Percentiles rank a stretch among this genome's conserved stretches.
These are phyloP conservation scores for Vanessa cardui DNA, from an alignment of 2,888 invertebrate species.

Conservation along the genomic window DNA sequence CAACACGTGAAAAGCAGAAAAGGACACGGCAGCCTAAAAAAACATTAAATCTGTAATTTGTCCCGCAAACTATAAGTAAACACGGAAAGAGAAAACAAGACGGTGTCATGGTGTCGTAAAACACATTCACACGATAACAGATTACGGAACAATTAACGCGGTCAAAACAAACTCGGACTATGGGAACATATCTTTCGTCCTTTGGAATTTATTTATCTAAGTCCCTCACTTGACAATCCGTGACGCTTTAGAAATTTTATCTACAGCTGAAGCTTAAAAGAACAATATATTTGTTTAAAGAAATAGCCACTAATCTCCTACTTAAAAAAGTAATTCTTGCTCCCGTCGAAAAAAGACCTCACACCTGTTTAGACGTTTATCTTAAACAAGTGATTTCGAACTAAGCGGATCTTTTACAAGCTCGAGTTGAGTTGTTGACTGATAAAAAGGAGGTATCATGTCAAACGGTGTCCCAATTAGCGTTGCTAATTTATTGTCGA, in stretches of 20 bases:
- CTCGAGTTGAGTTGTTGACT: slow-evolving; percentile 48
- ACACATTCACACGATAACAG: slow-evolving; percentile 66
- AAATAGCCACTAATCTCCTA: slow-evolving; percentile 43
- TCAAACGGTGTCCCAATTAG: slow-evolving; percentile 44
- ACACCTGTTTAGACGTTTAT: slow-evolving; percentile 44
- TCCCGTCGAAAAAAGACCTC: slow-evolving; percentile 43
- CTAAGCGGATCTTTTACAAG: slow-evolving; percentile 44
- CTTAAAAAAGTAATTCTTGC: slow-evolving; percentile 42
- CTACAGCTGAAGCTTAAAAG: slow-evolving; percentile 30
- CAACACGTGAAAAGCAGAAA: slow-evolving; percentile 47
- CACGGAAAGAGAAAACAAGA: slow-evolving; percentile 43
- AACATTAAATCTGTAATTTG: slow-evolving; percentile 57
- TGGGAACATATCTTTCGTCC: slow-evolving; percentile 54
- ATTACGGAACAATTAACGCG: slow-evolving; percentile 73
- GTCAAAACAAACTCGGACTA: slow-evolving; percentile 59
- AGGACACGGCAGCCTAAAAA: slow-evolving; percentile 67
- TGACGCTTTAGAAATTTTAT: slow-evolving; percentile 31
- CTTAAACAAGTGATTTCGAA: slow-evolving; percentile 45
- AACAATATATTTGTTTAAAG: slow-evolving; percentile 45
- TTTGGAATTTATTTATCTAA: slow-evolving; percentile 52
- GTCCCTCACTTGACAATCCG: slow-evolving; percentile 30
- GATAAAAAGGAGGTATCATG: slow-evolving; percentile 56
- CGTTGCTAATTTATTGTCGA: slow-evolving; percentile 41
- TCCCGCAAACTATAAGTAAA: slow-evolving; percentile 49
- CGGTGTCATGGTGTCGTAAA: slow-evolving; percentile 48